A percentile compares a stretch with the other conserved stretches of the same genome.
Conservation (phyloP, 2,888 invertebrate species). For the Eurytoma adleriae region DNA sequence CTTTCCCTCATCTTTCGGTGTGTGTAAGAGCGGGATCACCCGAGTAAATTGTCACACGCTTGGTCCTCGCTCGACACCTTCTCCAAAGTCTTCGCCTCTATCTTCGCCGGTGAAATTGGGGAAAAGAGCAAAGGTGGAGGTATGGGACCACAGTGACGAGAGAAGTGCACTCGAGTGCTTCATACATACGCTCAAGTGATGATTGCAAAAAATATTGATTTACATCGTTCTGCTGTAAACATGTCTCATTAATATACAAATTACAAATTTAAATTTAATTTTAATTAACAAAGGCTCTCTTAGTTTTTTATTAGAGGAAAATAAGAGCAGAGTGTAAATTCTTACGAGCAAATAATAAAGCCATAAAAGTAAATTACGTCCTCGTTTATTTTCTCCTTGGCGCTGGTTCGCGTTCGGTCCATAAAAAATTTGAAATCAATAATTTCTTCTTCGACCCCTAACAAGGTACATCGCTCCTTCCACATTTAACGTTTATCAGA, state of each 20-base stretch:
- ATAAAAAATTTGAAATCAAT: neutral
- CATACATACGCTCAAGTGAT: too few relatives aligned
- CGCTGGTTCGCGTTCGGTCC: too few relatives aligned
- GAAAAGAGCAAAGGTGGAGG: slow-evolving; percentile 59
- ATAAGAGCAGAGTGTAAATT: neutral
- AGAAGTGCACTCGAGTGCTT: neutral
- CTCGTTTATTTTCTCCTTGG: too few relatives aligned
- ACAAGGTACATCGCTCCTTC: neutral
- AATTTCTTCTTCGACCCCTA: neutral
- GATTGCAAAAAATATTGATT: neutral
- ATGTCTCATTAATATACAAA: too few relatives aligned
- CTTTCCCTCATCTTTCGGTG: slow-evolving; percentile 16
- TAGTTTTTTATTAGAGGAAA: too few relatives aligned
- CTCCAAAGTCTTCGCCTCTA: slow-evolving; percentile 62
- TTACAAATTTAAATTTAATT: too few relatives aligned
- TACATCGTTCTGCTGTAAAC: neutral
- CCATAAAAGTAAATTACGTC: neutral
- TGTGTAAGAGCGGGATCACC: slow-evolving; percentile 67
- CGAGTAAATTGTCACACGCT: slow-evolving; percentile 76
- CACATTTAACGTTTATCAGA: slow-evolving; percentile 30
- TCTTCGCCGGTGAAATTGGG: slow-evolving; percentile 63
- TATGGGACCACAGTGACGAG: slow-evolving; percentile 21
- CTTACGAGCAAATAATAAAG: neutral
- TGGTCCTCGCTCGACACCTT: slow-evolving; percentile 52
- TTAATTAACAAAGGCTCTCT: too few relatives aligned